These are phyloP conservation scores for Avahi laniger DNA, from an alignment of 2,797 vertebrate genomes.

Conservation along the genomic window DNA sequence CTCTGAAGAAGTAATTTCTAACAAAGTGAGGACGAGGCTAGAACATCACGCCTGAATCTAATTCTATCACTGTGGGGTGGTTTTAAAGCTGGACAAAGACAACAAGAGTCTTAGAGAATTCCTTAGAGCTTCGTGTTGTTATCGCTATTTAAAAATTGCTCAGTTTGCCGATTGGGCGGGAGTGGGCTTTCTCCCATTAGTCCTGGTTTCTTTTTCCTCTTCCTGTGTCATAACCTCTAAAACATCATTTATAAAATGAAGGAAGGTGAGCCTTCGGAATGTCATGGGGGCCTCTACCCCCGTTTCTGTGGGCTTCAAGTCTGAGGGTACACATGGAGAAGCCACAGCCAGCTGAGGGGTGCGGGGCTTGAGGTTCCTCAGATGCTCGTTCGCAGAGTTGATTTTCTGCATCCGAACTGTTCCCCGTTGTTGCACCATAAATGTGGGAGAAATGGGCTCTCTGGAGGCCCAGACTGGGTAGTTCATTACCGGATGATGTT, in stretches of 20 bases:
- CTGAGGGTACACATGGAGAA: background rate
- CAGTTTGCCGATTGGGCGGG: too few relatives aligned
- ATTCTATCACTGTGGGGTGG: slow-evolving; percentile 18
- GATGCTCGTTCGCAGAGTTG: background rate
- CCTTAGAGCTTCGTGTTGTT: background rate
- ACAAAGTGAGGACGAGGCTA: slow-evolving; percentile 33
- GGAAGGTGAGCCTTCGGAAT: background rate
- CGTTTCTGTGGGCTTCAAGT: accelerated
- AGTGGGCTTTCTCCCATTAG: background rate
- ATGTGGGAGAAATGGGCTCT: background rate
- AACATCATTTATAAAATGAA: background rate
- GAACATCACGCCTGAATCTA: slow-evolving; percentile 14
- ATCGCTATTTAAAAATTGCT: background rate
- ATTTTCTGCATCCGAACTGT: background rate
- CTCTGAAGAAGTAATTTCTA: slow-evolving; percentile 17
- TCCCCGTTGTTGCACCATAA: background rate
- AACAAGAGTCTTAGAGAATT: background rate
- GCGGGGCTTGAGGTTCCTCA: background rate
- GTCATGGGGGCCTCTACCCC: accelerated
- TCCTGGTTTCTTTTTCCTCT: too few relatives aligned
- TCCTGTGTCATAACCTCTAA: background rate
- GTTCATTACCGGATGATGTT: background rate
- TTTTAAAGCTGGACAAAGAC: slow-evolving; percentile 35
- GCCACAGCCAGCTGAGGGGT: accelerated
- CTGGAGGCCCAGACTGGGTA: background rate